Evolutionary conservation across 2,113 vertebrate species (phyloP).

Genomic region (Chaetorhynchus papuensis): DNA sequence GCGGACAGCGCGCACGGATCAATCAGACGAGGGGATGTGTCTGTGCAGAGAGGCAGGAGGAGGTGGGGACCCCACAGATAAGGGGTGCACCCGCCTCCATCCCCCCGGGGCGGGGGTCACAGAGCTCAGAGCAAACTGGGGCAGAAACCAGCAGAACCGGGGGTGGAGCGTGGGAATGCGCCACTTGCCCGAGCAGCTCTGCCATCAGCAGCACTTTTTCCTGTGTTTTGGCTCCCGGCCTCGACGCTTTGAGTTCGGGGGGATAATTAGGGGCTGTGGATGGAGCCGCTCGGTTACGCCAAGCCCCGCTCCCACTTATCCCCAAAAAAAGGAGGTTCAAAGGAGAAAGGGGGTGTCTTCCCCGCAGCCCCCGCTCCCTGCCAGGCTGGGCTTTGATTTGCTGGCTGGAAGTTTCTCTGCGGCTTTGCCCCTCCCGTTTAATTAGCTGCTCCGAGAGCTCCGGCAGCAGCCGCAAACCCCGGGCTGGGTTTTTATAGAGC

Average conservation of each 20-base stretch:
- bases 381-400: not conserved
- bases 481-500: not conserved
- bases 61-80: fast-evolving
- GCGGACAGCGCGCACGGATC: not conserved
- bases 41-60: not conserved
- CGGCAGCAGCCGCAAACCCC: not conserved
- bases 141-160: not conserved
- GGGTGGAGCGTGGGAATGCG: fast-evolving
- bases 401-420: not conserved
- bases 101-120: not conserved
- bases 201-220: fast-evolving
- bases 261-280: not conserved
- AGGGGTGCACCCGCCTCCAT: fast-evolving
- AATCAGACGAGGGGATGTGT: not conserved
- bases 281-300: fast-evolving
- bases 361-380: not conserved
- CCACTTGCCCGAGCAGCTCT: fast-evolving
- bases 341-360: not conserved
- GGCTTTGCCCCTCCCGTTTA: conserved; percentile 16
- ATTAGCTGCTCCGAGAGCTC: conserved; percentile 5
- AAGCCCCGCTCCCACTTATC: not conserved
- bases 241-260: fast-evolving
- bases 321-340: not conserved
- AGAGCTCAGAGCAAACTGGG: fast-evolving
- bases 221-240: not conserved